Base-by-base conservation (phyloP, 2,113 vertebrate species). In the Scomber scombrus region DNA sequence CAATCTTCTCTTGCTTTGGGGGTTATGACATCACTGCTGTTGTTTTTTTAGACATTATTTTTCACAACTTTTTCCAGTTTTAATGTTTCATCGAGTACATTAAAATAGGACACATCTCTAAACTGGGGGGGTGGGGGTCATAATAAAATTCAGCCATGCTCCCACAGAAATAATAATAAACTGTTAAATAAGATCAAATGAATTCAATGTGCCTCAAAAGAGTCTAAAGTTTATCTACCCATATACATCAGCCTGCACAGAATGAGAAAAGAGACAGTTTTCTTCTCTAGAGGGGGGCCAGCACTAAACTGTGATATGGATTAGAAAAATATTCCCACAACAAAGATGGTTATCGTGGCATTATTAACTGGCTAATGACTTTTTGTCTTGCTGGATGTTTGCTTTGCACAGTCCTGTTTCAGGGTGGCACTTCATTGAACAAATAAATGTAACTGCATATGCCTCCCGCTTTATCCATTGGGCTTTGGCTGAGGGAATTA, bases 311-410 rank as follows among this genome's bases (percentile, higher is more conserved):
- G 31, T 69, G 81, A 85, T 86, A 52, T 71, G 60, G 79, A 70
- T 82, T 71, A 70, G 34, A 63, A 60, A 84, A 55, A 67, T 69
- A 80, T 76, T 80, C 62, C 76, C 58, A 57, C 52, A 79, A 26
- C 80, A 72, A 72, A 43, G 72, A 86, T 87, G 52, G 54, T 80
- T 87, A 82, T 86, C 78, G 8, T 58, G 45, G 46, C 56, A 49
- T 66, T 89, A 88, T 80, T 84, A 86, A 82, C 76, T 69, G 56
- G 56, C 70, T 83, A 80, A 86, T 89, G 83, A 75, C 76, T 78
- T 84, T 82, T 78, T 81, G 81, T 87, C 80, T 82, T 23, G 50
- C 64, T 71, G 56, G 78, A 64, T 70, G 71, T 85, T 90, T 87
- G 77, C 63, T 55, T 50, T 67, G 45, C 14, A 3, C 63, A 51